phyloP scores from a whole-genome alignment of 2,113 vertebrate genomes.

The Corynorhinus townsendii region DNA sequence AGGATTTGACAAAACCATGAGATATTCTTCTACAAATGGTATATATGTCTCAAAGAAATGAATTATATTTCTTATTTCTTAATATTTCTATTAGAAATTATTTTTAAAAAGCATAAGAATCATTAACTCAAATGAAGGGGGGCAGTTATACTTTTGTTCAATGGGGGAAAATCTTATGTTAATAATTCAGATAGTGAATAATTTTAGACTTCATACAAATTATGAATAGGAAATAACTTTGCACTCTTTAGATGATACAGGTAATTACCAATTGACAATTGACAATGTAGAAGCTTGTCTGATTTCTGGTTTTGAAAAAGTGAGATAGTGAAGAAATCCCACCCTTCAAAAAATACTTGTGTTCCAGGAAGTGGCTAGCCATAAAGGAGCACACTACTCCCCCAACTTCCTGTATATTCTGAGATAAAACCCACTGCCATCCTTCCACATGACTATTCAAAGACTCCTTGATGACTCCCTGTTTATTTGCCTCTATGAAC shows the following conservation, averaged over 20 bases:
- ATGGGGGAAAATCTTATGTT: not conserved
- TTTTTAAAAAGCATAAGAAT: not conserved
- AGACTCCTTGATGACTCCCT: not conserved
- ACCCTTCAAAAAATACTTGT: not conserved
- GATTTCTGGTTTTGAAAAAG: not conserved
- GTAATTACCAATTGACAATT: not conserved
- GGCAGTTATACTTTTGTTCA: not conserved
- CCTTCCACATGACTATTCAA: not conserved
- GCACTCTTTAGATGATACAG: not conserved
- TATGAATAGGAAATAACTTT: not conserved
- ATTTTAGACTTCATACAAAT: not conserved
- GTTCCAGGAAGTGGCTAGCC: not conserved
- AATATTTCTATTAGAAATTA: not conserved
- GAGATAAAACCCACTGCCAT: not conserved
- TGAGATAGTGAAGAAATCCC: not conserved
- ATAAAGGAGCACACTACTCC: not conserved
- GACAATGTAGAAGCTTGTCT: not conserved
- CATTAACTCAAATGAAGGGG: not conserved
- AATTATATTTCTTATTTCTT: not conserved
- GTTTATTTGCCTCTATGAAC: not conserved
- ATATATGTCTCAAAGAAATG: not conserved
- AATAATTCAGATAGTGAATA: not conserved
- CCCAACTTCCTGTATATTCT: not conserved
- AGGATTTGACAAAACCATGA: not conserved
- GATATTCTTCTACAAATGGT: not conserved